Base-by-base conservation (phyloP, 2,113 vertebrate genomes). In the Micromys minutus region DNA sequence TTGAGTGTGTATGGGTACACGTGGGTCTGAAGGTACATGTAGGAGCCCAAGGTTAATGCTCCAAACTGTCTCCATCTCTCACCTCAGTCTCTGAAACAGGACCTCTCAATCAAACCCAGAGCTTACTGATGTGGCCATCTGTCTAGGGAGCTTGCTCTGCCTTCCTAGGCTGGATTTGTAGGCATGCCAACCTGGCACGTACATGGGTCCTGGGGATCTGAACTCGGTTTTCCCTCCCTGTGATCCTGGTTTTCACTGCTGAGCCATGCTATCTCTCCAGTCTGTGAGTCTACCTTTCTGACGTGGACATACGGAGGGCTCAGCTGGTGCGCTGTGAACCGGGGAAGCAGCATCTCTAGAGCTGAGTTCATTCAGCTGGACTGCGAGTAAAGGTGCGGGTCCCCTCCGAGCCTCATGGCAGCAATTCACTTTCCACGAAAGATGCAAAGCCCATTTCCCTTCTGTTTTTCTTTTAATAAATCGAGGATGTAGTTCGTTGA, bases 381-480 rank as follows among this genome's bases (percentile, higher is more conserved):
- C 29, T 7, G 76, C 2, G 10, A 12, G 52, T 12, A 4, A 3
- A 12, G 11, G 9, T 11, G 0, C 4, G 0, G 6, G n/a, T 57
- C 91, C 57, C 89, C 0, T 1, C 76, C 81, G 92, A 75, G 47
- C 59, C 55, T 71, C 65, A 2, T 0, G 1, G 29, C 67, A 89
- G 89, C 90, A 42, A 36, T 57, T 95, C 79, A 50, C 87, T 89
- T 91, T 93, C 72, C 75, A 67, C 42, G 55, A 50, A 96, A 89
- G 95, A 61, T 19, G 83, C 79, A 7, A 50, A 74, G 34, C 34
- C 69, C 42, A 85, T 67, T 81, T 76, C 34, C 57, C 45, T 93
- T 26, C 47, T 17, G 55, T 59, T 11, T 7, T 24, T n/a, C 42
- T 89, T 92, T 93, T 97, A 95, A 96, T 95, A 95, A 97, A 98